These are phyloP conservation scores for Magallana angulata DNA, from an alignment of 1,140 invertebrate genomes.

Conservation along the genomic window DNA sequence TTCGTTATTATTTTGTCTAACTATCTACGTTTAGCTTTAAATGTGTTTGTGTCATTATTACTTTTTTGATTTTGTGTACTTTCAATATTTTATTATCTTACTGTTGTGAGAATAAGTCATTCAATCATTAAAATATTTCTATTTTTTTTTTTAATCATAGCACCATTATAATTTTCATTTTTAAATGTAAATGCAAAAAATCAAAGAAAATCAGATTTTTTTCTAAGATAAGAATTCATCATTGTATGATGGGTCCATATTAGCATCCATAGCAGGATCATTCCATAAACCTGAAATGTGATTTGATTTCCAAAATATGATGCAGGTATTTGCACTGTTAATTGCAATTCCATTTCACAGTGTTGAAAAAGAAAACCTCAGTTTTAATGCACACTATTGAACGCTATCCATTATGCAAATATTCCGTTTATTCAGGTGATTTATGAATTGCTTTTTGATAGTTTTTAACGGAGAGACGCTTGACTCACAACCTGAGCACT, in stretches of 20 bases:
- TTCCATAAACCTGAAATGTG: background rate
- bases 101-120: conserved; percentile 11
- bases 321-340: background rate
- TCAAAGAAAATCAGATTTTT: background rate
- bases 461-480: background rate
- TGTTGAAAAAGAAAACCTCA: background rate
- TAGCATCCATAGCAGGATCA: conserved; percentile 1
- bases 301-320: background rate
- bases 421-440: background rate
- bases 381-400: background rate
- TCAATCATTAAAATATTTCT: background rate
- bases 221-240: background rate
- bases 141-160: background rate
- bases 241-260: conserved; percentile 33
- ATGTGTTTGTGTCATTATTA: conserved; percentile 19
- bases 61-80: background rate
- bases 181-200: background rate
- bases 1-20: background rate
- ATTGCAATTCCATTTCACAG: background rate
- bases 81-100: conserved; percentile 17
- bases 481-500: conserved; percentile 11
- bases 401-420: conserved; percentile 21
- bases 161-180: background rate
- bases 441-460: conserved; percentile 14
- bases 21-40: conserved; percentile 10